Conservation (phyloP, 2,888 invertebrate species). For the Pomacea canaliculata region DNA sequence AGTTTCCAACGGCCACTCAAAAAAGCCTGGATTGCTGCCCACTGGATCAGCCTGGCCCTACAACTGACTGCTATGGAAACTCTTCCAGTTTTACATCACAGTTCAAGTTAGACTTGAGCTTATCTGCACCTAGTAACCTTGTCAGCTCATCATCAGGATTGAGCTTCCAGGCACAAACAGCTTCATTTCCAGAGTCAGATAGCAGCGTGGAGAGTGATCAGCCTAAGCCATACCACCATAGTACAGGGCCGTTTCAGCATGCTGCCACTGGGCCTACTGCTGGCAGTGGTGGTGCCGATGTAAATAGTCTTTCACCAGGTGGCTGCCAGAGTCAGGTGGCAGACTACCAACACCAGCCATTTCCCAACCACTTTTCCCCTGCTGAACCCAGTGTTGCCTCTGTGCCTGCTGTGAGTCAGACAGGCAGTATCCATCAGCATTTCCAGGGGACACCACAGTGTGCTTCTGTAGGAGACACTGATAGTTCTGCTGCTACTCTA, state of each 20-base stretch:
- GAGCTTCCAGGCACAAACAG: too few relatives aligned
- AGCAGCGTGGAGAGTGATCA: too few relatives aligned
- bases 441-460: neutral
- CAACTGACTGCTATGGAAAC: too few relatives aligned
- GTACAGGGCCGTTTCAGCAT: neutral
- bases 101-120: too few relatives aligned
- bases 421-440: slow-evolving; percentile 12
- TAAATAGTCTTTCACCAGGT: slow-evolving; percentile 2
- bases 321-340: slow-evolving; percentile 9
- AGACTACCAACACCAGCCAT: slow-evolving; percentile 13
- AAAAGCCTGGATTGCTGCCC: too few relatives aligned
- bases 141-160: too few relatives aligned
- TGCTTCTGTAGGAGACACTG: too few relatives aligned
- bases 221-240: neutral
- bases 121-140: too few relatives aligned
- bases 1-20: too few relatives aligned
- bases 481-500: neutral
- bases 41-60: too few relatives aligned
- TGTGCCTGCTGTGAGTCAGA: slow-evolving; percentile 6
- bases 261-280: neutral
- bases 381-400: slow-evolving; percentile 1
- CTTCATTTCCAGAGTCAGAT: too few relatives aligned
- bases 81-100: too few relatives aligned
- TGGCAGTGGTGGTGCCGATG: slow-evolving; percentile 3
- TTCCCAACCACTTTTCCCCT: slow-evolving; percentile 2